A percentile compares a stretch with the other conserved stretches of the same genome.
Evolutionary conservation across 2,888 invertebrate genomes (phyloP).

Genomic region (Griposia aprilina): DNA sequence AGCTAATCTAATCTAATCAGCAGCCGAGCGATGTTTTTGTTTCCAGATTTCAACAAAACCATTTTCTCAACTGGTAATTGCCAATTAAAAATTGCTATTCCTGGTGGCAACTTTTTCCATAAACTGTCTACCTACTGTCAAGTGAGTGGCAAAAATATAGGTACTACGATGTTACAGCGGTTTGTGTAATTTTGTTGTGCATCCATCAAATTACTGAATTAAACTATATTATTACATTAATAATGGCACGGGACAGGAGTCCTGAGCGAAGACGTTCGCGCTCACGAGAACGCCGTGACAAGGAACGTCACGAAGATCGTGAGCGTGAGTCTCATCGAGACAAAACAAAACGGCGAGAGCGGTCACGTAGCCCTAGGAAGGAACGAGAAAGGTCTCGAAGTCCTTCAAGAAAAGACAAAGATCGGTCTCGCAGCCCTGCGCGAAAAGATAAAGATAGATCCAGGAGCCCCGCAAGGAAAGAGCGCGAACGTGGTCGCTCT

Average conservation of each 20-base stretch:
- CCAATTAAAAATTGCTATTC: not conserved
- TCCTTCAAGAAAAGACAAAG: constrained; percentile 78
- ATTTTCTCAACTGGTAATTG: not conserved
- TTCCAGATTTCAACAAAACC: too few species aligned
- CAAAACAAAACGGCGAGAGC: constrained; percentile 83
- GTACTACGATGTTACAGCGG: not conserved
- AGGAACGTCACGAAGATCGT: constrained; percentile 85
- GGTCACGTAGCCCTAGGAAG: constrained; percentile 83
- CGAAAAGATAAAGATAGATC: constrained; percentile 80
- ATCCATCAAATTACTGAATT: not conserved
- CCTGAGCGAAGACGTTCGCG: constrained; percentile 86
- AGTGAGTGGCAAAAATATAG: not conserved
- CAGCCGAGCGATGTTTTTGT: not conserved
- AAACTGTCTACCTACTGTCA: constrained; percentile 2
- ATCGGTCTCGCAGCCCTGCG: constrained; percentile 75
- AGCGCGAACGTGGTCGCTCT: constrained; percentile 79
- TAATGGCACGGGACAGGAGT: constrained; percentile 85
- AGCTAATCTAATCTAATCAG: not conserved
- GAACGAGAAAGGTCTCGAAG: constrained; percentile 72
- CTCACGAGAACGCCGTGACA: constrained; percentile 85
- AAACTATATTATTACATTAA: not conserved
- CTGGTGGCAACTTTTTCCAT: not conserved
- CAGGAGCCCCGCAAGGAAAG: constrained; percentile 72
- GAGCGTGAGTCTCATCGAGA: constrained; percentile 86
- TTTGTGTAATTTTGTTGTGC: constrained; percentile 17